Percentiles rank a stretch among this genome's conserved stretches.
Evolutionary conservation across 64 coral and sea anemone species (phyloP).

Genomic region (Dendrophyllia cribrosa): DNA sequence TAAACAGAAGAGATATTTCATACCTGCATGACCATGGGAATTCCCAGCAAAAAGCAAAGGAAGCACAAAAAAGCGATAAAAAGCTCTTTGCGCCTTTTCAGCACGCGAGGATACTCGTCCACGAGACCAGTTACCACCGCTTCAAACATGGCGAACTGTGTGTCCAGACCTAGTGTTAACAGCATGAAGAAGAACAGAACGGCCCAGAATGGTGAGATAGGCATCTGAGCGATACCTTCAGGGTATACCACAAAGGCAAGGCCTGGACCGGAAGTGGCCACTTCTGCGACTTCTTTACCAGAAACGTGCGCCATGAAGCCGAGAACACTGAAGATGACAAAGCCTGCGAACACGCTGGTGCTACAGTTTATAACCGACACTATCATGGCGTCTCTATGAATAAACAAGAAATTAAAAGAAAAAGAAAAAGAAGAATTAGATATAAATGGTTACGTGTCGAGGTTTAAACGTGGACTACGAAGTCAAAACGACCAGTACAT

Average conservation of each 20-base stretch:
- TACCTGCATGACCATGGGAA: conserved; percentile 93
- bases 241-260: conserved; percentile 97
- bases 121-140: conserved; percentile 94
- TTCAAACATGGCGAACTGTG: conserved; percentile 99
- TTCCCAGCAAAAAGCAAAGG: conserved; percentile 83
- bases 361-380: conserved; percentile 94
- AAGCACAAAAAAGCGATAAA: conserved; percentile 93
- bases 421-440: no score
- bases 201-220: conserved; percentile 95
- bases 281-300: conserved; percentile 82
- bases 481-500: no score
- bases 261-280: conserved; percentile 93
- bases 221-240: conserved; percentile 98
- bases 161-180: conserved; percentile 93
- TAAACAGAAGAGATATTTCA: neutral
- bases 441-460: neutral
- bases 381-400: conserved; percentile 88
- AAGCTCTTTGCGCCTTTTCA: conserved; percentile 91
- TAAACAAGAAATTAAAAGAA: neutral
- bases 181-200: conserved; percentile 99
- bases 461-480: no score
- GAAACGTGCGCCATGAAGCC: conserved; percentile 96
- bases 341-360: conserved; percentile 96
- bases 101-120: conserved; percentile 80
- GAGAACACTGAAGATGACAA: conserved; percentile 97